A percentile compares a stretch with the other conserved stretches of the same genome.
Evolutionary conservation across 2,113 vertebrate species (phyloP).

Genomic region (Nyctereutes procyonoides): DNA sequence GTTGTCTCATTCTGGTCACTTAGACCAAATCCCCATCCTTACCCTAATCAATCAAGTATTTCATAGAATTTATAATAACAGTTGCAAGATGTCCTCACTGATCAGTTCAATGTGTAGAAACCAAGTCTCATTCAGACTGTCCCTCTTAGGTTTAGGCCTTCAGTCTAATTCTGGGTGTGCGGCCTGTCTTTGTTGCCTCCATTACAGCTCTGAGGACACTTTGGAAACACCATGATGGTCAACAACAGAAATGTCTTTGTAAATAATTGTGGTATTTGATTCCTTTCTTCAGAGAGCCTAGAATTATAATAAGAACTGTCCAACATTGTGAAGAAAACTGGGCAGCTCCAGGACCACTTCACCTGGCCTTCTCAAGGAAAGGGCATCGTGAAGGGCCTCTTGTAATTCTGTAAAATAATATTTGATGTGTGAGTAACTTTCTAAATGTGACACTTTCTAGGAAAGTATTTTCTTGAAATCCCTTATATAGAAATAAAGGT

Average conservation of each 20-base stretch:
- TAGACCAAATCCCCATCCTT: background rate
- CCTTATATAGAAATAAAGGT: background rate
- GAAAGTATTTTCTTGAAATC: background rate
- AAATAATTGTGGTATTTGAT: background rate
- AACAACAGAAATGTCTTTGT: background rate
- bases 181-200: background rate
- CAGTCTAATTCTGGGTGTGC: background rate
- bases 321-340: background rate
- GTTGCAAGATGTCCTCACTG: background rate
- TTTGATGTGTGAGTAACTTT: background rate
- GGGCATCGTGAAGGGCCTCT: background rate
- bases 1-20: background rate
- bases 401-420: background rate
- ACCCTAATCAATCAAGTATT: background rate
- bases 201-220: background rate
- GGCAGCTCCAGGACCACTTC: background rate
- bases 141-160: background rate
- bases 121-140: background rate
- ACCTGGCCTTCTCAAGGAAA: background rate
- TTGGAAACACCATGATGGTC: background rate
- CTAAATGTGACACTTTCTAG: background rate
- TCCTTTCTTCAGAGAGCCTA: background rate
- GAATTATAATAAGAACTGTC: background rate
- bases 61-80: background rate
- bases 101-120: background rate